Conservation (phyloP, 2,113 vertebrate species). For the Crotalus helleri region DNA sequence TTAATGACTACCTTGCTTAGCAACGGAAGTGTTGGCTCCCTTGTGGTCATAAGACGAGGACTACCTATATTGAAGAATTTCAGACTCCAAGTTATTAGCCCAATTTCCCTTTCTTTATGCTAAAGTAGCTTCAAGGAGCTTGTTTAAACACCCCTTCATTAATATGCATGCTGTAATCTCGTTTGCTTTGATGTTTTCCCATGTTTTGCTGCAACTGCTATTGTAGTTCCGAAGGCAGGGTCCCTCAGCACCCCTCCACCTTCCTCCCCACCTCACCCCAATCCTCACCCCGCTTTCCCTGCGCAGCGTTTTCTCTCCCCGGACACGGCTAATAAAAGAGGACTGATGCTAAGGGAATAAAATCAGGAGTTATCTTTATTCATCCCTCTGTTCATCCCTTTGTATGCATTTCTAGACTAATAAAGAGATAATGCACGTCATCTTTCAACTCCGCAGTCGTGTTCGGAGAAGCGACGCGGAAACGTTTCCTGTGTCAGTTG, state of each 20-base stretch:
- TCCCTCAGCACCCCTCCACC: background rate
- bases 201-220: slow-evolving; percentile 62
- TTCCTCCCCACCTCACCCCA: slow-evolving; percentile 29
- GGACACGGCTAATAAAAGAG: background rate
- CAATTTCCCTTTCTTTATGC: slow-evolving; percentile 38
- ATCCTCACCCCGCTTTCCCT: slow-evolving; percentile 30
- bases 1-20: too few relatives aligned
- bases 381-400: background rate
- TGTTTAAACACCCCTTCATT: slow-evolving; percentile 54
- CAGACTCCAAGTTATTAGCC: background rate
- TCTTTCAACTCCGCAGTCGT: background rate
- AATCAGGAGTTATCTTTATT: background rate
- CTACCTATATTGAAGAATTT: background rate
- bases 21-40: too few relatives aligned
- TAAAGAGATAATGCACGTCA: background rate
- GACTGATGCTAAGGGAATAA: background rate
- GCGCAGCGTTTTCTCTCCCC: background rate
- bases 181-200: slow-evolving; percentile 71
- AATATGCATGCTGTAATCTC: slow-evolving; percentile 66
- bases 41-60: background rate
- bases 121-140: slow-evolving; percentile 54
- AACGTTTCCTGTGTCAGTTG: background rate
- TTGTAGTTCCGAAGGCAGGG: slow-evolving; percentile 51
- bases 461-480: background rate
- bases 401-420: background rate